Percentiles rank a stretch among this genome's conserved stretches.
phyloP scores from a whole-genome alignment of 2,113 vertebrate species.

The Neogale vison region DNA sequence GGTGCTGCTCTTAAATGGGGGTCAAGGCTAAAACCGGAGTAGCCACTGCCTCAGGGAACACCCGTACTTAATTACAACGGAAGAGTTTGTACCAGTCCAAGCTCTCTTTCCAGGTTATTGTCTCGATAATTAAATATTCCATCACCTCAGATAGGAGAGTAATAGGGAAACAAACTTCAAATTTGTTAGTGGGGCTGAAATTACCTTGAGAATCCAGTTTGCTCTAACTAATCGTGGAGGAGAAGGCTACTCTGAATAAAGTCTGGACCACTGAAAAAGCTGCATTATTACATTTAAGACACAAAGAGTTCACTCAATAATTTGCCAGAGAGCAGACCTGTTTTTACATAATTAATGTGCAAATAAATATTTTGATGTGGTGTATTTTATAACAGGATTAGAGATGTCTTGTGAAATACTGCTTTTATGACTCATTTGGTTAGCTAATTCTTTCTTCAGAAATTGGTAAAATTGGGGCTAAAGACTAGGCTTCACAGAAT shows the following conservation, averaged over 20 bases:
- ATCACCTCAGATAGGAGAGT: not conserved
- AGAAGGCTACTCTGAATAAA: not conserved
- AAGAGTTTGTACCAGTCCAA: not conserved
- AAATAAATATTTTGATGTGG: not conserved
- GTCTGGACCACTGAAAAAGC: not conserved
- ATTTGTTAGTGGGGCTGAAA: not conserved
- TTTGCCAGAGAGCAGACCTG: not conserved
- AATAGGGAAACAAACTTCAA: not conserved
- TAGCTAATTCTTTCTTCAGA: slow-evolving; percentile 1
- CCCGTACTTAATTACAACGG: not conserved
- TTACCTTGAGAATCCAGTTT: slow-evolving; percentile 39
- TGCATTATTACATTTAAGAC: not conserved
- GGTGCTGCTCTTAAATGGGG: not conserved
- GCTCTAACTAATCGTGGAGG: not conserved
- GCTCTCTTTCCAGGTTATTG: not conserved
- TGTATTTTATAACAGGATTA: not conserved
- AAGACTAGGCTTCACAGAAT: no score
- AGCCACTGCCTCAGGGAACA: not conserved
- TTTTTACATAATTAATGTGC: not conserved
- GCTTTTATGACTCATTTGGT: not conserved
- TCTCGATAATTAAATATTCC: not conserved
- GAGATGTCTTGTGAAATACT: not conserved
- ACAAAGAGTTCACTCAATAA: slow-evolving; percentile 3
- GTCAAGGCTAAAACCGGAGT: not conserved
- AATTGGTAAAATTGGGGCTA: not conserved